phyloP scores from a whole-genome alignment of 2,888 invertebrate species.

The Artemia sp. region DNA sequence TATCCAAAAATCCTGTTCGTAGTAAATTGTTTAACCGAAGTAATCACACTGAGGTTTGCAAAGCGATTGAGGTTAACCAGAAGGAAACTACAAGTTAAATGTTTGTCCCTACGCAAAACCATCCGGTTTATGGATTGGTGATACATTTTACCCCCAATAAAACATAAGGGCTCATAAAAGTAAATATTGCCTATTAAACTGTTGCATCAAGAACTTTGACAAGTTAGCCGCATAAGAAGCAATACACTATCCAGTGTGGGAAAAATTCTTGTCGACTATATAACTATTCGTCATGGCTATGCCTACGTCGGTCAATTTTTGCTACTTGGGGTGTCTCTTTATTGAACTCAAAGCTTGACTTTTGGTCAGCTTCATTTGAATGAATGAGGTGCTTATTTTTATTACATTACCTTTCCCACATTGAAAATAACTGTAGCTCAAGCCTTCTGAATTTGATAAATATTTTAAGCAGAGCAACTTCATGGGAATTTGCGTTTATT shows the following conservation, averaged over 20 bases:
- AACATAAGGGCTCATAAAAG: slow-evolving; percentile 11
- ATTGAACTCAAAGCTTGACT: too few species aligned
- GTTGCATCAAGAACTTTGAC: slow-evolving; percentile 13
- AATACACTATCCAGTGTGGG: neutral
- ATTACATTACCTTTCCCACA: too few species aligned
- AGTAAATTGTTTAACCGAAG: neutral
- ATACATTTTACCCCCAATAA: slow-evolving; percentile 15
- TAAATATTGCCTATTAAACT: slow-evolving; percentile 14
- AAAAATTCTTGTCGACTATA: slow-evolving; percentile 14
- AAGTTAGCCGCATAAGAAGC: slow-evolving; percentile 5
- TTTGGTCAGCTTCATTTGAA: too few species aligned
- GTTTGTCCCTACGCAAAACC: slow-evolving; percentile 14
- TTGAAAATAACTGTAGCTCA: too few species aligned
- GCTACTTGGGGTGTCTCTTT: too few species aligned
- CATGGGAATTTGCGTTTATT: too few species aligned
- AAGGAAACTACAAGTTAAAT: slow-evolving; percentile 13
- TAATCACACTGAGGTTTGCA: slow-evolving; percentile 3
- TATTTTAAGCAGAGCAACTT: too few species aligned
- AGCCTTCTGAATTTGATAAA: too few species aligned
- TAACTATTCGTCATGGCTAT: too few species aligned
- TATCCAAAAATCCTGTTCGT: too few species aligned
- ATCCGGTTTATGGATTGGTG: slow-evolving; percentile 10
- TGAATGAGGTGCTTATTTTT: too few species aligned
- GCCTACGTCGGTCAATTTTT: too few species aligned
- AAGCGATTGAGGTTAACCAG: slow-evolving; percentile 13